These are phyloP conservation scores for Poecilia velifera DNA, from an alignment of 2,797 vertebrate genomes.

Conservation along the genomic window DNA sequence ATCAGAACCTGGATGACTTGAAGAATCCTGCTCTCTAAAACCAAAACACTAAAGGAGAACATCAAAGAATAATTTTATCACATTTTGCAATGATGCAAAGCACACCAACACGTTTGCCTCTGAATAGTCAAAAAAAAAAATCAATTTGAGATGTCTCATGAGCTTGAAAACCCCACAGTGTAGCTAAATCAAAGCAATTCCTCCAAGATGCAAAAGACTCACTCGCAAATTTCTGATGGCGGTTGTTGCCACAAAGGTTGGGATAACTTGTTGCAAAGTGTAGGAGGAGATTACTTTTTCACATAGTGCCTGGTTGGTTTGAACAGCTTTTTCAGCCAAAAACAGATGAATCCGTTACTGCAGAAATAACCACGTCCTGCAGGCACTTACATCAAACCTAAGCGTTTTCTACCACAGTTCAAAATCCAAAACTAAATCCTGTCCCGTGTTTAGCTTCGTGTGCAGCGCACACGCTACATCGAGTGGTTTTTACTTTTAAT, in stretches of 20 bases:
- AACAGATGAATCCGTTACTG: background rate
- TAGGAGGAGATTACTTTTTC: background rate
- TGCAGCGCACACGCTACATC: background rate
- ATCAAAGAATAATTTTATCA: too few relatives aligned
- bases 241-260: too few relatives aligned
- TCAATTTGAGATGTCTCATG: background rate
- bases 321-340: background rate
- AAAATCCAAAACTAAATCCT: background rate
- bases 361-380: background rate
- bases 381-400: background rate
- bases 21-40: background rate
- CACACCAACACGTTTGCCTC: background rate
- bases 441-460: background rate
- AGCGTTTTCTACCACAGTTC: background rate
- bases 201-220: background rate
- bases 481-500: background rate
- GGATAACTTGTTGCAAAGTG: background rate
- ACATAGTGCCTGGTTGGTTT: background rate
- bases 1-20: background rate
- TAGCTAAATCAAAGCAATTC: background rate
- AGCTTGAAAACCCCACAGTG: background rate
- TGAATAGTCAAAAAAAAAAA: background rate
- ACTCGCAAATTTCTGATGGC: too few relatives aligned
- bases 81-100: background rate
- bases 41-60: background rate